These are phyloP conservation scores for Hyposoter didymator DNA, from an alignment of 2,888 invertebrate species.

Conservation along the genomic window DNA sequence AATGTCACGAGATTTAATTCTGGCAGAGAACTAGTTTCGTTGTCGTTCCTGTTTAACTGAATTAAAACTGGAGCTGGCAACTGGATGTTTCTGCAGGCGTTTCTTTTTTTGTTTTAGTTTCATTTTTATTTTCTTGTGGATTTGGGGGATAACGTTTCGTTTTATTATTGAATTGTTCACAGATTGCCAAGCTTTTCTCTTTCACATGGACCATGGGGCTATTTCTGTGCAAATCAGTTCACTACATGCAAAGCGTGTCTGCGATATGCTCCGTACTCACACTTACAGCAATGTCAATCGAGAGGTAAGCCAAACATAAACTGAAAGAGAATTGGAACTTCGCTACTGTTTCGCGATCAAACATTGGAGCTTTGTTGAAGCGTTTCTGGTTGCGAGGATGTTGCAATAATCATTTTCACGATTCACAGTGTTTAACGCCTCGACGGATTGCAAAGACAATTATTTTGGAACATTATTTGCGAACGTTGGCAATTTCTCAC, in stretches of 20 bases:
- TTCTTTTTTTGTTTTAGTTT: background rate
- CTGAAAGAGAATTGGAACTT: background rate
- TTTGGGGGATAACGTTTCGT: background rate
- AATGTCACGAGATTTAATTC: too few relatives aligned
- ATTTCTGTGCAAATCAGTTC: conserved; percentile 88
- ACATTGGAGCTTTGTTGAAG: background rate
- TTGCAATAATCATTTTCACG: background rate
- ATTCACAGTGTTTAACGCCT: background rate
- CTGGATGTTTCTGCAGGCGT: background rate
- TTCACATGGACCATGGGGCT: conserved; percentile 89
- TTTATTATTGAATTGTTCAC: conserved; percentile 72
- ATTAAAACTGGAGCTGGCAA: too few relatives aligned
- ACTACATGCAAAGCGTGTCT: conserved; percentile 90
- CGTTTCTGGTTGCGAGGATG: background rate
- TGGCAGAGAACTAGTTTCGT: too few relatives aligned
- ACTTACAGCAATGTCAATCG: conserved; percentile 89
- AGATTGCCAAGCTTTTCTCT: conserved; percentile 89
- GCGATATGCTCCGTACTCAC: conserved; percentile 90
- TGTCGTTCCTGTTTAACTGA: too few relatives aligned
- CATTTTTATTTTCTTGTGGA: background rate
- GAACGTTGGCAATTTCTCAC: background rate
- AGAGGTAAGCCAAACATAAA: conserved; percentile 85
- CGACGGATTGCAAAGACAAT: background rate
- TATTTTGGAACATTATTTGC: background rate
- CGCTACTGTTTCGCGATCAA: background rate